Evolutionary conservation across 2,888 invertebrate species (phyloP).

Genomic region (Tinea trinotella): DNA sequence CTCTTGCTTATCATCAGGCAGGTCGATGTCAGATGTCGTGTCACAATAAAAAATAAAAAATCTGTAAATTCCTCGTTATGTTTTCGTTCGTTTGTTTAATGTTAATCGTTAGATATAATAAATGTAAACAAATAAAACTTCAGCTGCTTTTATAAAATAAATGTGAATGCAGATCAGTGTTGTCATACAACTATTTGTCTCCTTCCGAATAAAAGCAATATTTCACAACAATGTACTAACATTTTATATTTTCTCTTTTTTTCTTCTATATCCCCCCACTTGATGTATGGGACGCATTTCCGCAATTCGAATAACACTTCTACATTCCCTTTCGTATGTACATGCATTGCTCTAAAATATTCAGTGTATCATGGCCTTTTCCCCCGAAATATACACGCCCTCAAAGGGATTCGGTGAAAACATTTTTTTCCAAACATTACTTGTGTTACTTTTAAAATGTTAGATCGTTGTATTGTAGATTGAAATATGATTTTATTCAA

Average conservation of each 20-base stretch:
- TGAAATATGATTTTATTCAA: no score
- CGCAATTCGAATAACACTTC: conserved; percentile 61
- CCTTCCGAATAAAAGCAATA: conserved; percentile 57
- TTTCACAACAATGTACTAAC: conserved; percentile 58
- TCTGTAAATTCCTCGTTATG: no score
- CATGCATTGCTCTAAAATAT: conserved; percentile 59
- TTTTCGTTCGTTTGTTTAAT: no score
- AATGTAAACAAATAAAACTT: no score
- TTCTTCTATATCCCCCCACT: conserved; percentile 59
- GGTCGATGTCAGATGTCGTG: no score
- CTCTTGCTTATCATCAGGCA: no score
- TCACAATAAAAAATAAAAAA: no score
- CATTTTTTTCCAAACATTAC: no score
- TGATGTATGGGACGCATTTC: conserved; percentile 69
- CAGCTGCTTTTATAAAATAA: neutral
- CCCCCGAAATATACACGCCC: neutral
- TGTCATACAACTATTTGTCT: conserved; percentile 42
- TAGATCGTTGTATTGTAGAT: no score
- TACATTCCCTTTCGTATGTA: conserved; percentile 64
- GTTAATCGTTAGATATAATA: no score
- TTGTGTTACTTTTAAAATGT: no score
- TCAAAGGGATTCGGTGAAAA: neutral
- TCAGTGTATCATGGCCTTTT: conserved; percentile 30
- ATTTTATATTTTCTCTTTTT: conserved; percentile 60
- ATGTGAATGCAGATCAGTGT: neutral